These are phyloP conservation scores for Dryobates pubescens DNA, from an alignment of 2,797 vertebrate species.

Conservation along the genomic window DNA sequence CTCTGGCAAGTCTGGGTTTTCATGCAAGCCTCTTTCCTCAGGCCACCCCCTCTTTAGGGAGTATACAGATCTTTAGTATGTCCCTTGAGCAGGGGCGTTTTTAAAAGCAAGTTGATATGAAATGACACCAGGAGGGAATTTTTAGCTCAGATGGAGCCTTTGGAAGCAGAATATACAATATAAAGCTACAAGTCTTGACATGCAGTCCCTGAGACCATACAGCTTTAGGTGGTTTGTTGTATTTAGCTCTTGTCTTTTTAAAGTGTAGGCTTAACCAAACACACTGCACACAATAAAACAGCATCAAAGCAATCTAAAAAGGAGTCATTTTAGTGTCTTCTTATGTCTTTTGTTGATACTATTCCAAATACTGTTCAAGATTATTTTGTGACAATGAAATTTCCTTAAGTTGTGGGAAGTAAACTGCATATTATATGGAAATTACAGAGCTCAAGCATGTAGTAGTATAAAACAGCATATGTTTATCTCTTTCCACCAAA, in stretches of 20 bases:
- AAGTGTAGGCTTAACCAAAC: not conserved
- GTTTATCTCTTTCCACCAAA: not conserved
- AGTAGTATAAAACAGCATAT: not conserved
- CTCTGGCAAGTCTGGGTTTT: not conserved
- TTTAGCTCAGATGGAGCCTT: not conserved
- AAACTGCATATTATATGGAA: not conserved
- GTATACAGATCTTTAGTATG: not conserved
- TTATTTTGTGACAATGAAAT: not conserved
- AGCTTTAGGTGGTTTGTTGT: not conserved
- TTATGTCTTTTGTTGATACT: not conserved
- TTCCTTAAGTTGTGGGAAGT: not conserved
- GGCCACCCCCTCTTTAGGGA: not conserved
- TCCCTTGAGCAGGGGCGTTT: not conserved
- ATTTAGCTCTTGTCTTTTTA: not conserved
- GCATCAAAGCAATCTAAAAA: not conserved
- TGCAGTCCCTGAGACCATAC: not conserved
- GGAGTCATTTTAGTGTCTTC: not conserved
- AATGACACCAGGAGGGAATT: not conserved
- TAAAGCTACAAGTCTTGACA: not conserved
- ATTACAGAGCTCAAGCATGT: not conserved
- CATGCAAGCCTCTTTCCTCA: not conserved
- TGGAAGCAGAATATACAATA: not conserved
- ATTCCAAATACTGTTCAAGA: not conserved
- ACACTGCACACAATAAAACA: not conserved
- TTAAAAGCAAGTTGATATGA: not conserved